phyloP scores from a whole-genome alignment of 64 coral and sea anemone species.

The Cladopsammia gracilis region DNA sequence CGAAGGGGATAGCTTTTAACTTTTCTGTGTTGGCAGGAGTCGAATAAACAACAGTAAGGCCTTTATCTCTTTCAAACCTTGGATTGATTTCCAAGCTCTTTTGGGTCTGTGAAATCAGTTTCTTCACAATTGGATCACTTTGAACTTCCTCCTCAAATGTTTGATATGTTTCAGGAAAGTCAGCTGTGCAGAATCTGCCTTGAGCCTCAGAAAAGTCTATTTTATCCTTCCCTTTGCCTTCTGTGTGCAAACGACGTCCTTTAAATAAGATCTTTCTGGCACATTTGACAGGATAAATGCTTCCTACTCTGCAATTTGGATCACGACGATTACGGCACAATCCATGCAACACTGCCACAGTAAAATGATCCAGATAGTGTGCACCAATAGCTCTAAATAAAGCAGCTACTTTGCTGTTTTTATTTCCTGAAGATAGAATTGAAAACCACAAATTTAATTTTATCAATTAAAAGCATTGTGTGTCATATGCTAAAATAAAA shows the following conservation, averaged over 20 bases:
- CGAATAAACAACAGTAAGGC: not conserved
- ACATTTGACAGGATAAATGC: conserved; percentile 38
- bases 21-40: not conserved
- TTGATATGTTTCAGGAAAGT: conserved; percentile 45
- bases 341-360: conserved; percentile 38
- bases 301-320: conserved; percentile 23
- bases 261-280: conserved; percentile 17
- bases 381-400: conserved; percentile 51
- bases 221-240: not conserved
- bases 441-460: not conserved
- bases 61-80: not conserved
- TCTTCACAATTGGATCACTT: not conserved
- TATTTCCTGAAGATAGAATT: not conserved
- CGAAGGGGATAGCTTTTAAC: not conserved
- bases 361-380: conserved; percentile 49
- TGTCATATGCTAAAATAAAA: no score
- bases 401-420: not conserved
- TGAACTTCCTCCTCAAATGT: conserved; percentile 5
- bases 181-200: conserved; percentile 1
- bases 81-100: not conserved
- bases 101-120: not conserved
- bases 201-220: not conserved
- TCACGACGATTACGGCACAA: conserved; percentile 25
- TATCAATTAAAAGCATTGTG: no score
- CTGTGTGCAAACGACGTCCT: not conserved